Evolutionary conservation across 2,113 vertebrate genomes (phyloP), one percentile per base, ranked within the genome.

Genomic region (Alectura lathami): DNA sequence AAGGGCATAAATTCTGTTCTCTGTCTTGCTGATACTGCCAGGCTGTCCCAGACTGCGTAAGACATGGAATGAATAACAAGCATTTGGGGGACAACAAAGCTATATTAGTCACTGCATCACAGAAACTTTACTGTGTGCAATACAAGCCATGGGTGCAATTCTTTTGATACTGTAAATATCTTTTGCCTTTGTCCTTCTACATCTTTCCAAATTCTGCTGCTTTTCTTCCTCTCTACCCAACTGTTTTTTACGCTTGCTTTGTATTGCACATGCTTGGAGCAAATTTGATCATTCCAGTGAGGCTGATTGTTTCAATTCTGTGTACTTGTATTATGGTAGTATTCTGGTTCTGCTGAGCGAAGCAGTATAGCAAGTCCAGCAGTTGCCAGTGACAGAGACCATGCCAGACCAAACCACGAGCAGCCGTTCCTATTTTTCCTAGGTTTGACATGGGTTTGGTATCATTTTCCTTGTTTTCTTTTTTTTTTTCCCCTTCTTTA

Each of bases 391-490:
- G 60, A 48, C 36, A 83, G 68, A 27, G 42, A 90, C 79, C 17
- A 36, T 78, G 90, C 76, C 88, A 95, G 88, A 90, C 68, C 73
- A 68, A 93, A 94, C 56, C 76, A 86, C 74, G 68, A 94, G 38
- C 91, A 96, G 80, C 76, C 94, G 90, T 86, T 95, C 83, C 54
- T 86, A 50, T 93, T 93, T 85, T 69, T 68, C n/a, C 30, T 66
- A 9, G 36, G 30, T 89, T 93, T 93, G 59, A 86, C 47, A 51
- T 86, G 54, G 15, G 8, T 81, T 88, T 73, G 62, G 32, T 75
- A 29, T 70, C 54, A 69, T 22, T 14, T 60, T 87, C 79, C 47
- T 79, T 29, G 24, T 45, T 66, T 13, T 80, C 34, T 76, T 69
- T 85, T 27, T 67, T 56, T 24, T 48, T 85, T 91, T 50, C 89